Conservation (phyloP, 2,113 vertebrate genomes). For the Ptilorrhoa leucosticta region DNA sequence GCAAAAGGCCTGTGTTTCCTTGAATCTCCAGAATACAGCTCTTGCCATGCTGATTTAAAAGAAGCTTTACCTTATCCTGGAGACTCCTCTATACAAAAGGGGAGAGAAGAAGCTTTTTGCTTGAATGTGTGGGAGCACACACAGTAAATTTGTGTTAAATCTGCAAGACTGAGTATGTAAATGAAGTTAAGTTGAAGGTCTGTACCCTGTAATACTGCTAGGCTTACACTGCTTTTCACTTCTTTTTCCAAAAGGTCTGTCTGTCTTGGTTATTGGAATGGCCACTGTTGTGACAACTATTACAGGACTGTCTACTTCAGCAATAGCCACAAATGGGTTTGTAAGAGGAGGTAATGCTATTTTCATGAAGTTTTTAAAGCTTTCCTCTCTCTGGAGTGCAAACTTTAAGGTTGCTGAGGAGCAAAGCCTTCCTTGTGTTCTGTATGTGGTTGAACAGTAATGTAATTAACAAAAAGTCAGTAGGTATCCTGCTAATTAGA, state of each 20-base stretch:
- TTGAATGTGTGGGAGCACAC: neutral
- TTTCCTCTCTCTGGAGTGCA: neutral
- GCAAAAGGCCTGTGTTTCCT: neutral
- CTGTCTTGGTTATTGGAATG: conserved; percentile 88
- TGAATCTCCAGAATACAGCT: neutral
- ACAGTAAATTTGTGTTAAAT: neutral
- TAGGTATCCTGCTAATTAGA: neutral
- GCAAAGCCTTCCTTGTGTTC: neutral
- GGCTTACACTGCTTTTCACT: neutral
- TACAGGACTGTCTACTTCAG: conserved; percentile 95
- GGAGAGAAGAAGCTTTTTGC: neutral
- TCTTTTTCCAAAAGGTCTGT: conserved; percentile 70
- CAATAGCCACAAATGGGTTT: conserved; percentile 97
- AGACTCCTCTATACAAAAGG: neutral
- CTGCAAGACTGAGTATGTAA: neutral
- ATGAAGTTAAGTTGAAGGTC: neutral
- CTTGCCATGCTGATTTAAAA: neutral
- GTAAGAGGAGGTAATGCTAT: conserved; percentile 91
- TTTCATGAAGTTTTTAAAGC: neutral
- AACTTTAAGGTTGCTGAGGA: neutral
- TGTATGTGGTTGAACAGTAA: neutral
- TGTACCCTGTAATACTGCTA: neutral
- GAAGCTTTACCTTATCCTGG: neutral
- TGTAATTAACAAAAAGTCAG: neutral
- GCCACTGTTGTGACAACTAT: conserved; percentile 96